Conservation (phyloP, 2,797 vertebrate species). For the Hydrocynus forskahlii region DNA sequence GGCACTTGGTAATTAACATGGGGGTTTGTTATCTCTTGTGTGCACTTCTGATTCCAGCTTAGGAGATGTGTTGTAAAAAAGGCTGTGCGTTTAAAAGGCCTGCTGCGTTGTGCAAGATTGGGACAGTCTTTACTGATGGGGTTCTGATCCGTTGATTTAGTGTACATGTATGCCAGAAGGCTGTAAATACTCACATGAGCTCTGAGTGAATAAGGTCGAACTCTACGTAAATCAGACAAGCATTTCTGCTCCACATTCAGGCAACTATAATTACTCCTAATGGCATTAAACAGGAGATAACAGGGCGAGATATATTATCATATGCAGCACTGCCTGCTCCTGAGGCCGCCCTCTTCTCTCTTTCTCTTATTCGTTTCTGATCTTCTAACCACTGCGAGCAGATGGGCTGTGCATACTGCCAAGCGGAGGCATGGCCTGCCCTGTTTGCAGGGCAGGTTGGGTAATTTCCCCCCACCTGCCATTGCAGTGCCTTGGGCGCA, state of each 20-base stretch:
- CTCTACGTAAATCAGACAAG: conserved; percentile 66
- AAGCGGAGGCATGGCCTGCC: conserved; percentile 77
- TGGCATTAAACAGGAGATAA: conserved; percentile 63
- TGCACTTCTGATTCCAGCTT: conserved; percentile 59
- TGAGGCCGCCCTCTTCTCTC: conserved; percentile 51
- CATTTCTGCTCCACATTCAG: conserved; percentile 67
- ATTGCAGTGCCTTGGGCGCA: conserved; percentile 67
- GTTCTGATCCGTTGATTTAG: conserved; percentile 70
- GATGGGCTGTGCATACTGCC: conserved; percentile 78
- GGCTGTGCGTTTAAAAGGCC: conserved; percentile 54
- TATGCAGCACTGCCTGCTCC: conserved; percentile 61
- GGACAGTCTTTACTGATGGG: conserved; percentile 53
- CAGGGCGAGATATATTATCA: conserved; percentile 65
- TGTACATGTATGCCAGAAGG: conserved; percentile 64
- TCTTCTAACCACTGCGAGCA: conserved; percentile 63
- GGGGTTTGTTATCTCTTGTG: conserved; percentile 47
- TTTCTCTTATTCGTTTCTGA: conserved; percentile 58
- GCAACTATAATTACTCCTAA: conserved; percentile 77
- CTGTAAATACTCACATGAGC: conserved; percentile 57
- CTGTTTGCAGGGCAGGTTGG: conserved; percentile 78
- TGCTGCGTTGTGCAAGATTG: conserved; percentile 40
- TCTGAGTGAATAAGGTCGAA: conserved; percentile 64
- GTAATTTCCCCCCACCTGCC: conserved; percentile 80
- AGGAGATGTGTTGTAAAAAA: conserved; percentile 63
- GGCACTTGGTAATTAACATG: conserved; percentile 78